A percentile compares a stretch with the other conserved stretches of the same genome.
These are phyloP conservation scores for Fragum whitleyi DNA, from an alignment of 2,888 invertebrate genomes.

Conservation along the genomic window DNA sequence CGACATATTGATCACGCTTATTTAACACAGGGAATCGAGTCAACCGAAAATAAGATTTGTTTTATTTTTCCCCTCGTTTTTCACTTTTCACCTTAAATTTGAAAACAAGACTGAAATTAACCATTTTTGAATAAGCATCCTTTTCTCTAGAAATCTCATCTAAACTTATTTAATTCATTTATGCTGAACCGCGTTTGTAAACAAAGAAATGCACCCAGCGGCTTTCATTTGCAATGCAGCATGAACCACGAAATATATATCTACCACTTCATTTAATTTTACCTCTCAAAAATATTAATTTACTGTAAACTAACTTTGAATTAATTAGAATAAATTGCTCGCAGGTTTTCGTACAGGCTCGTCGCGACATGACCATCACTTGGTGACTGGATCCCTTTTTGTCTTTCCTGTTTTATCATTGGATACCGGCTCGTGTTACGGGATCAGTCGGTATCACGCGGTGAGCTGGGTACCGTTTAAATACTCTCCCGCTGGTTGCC, in stretches of 20 bases:
- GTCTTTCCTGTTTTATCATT: background rate
- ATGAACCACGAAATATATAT: background rate
- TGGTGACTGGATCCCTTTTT: slow-evolving; percentile 5
- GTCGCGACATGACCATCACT: slow-evolving; percentile 7
- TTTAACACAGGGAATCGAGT: no score
- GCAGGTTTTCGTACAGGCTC: slow-evolving; percentile 5
- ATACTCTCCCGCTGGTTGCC: slow-evolving; percentile 12
- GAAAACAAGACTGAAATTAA: no score
- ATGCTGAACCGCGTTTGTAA: background rate
- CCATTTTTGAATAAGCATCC: no score
- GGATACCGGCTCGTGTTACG: slow-evolving; percentile 23
- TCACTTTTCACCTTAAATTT: no score
- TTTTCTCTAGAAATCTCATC: no score
- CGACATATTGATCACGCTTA: no score
- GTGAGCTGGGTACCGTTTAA: slow-evolving; percentile 14
- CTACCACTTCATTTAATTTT: slow-evolving; percentile 8
- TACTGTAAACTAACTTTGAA: slow-evolving; percentile 17
- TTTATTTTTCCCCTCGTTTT: no score
- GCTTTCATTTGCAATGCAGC: background rate
- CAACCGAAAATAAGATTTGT: no score
- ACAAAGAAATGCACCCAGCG: background rate
- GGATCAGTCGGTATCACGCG: slow-evolving; percentile 23
- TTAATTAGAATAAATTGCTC: slow-evolving; percentile 25
- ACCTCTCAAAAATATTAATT: slow-evolving; percentile 10
- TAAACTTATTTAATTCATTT: no score